Conservation (phyloP, 2,888 invertebrate species). For the Gymnocheta viridis region DNA sequence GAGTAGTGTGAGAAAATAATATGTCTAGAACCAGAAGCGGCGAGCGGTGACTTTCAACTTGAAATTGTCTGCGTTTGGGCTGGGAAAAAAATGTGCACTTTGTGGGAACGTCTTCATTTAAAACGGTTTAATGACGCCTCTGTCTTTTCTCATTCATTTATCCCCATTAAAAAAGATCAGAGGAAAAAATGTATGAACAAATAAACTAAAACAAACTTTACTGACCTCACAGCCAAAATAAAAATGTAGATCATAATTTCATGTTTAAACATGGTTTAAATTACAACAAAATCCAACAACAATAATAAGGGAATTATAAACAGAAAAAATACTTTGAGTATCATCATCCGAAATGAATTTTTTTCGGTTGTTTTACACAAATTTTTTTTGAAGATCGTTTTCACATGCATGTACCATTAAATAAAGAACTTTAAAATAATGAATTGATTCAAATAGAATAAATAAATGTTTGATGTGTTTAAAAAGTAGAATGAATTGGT, state of each 20-base stretch:
- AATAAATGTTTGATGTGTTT: too few relatives aligned
- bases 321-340: slow-evolving; percentile 30
- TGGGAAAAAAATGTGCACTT: slow-evolving; percentile 7
- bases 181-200: not conserved
- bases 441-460: not conserved
- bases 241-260: slow-evolving; percentile 69
- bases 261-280: slow-evolving; percentile 63
- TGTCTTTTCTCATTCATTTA: slow-evolving; percentile 52
- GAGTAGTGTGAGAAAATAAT: slow-evolving; percentile 66
- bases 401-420: slow-evolving; percentile 35
- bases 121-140: slow-evolving; percentile 60
- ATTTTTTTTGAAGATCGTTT: slow-evolving; percentile 55
- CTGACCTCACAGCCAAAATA: slow-evolving; percentile 60
- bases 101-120: slow-evolving; percentile 61
- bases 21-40: slow-evolving; percentile 56
- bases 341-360: slow-evolving; percentile 39
- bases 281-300: slow-evolving; percentile 35
- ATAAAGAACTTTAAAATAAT: not conserved
- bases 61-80: not conserved
- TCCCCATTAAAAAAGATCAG: slow-evolving; percentile 34
- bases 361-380: slow-evolving; percentile 57
- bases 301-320: slow-evolving; percentile 30
- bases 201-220: slow-evolving; percentile 39
- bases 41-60: slow-evolving; percentile 48
- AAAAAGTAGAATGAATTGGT: not conserved